A percentile compares a stretch with the other conserved stretches of the same genome.
Evolutionary conservation across 1,140 invertebrate species (phyloP).

Genomic region (Epicauta chinensis): DNA sequence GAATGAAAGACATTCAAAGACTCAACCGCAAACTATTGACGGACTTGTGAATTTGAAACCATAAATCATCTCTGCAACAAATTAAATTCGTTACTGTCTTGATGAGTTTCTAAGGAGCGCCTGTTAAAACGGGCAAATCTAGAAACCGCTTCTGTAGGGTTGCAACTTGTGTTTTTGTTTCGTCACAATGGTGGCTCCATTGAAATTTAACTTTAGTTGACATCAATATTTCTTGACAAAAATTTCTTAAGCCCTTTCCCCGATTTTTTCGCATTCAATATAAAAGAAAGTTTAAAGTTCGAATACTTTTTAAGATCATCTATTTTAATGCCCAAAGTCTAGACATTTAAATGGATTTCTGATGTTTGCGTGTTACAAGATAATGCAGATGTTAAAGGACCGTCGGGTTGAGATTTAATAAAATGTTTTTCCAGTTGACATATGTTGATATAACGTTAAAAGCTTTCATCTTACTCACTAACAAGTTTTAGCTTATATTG

Average conservation of each 20-base stretch:
- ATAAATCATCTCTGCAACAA: no score
- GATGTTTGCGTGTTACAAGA: constrained; percentile 22
- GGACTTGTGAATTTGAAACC: no score
- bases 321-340: constrained; percentile 23
- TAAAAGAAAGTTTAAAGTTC: constrained; percentile 18
- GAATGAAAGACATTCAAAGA: no score
- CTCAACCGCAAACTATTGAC: no score
- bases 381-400: constrained; percentile 17
- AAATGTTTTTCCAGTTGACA: constrained; percentile 22
- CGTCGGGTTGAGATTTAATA: constrained; percentile 18
- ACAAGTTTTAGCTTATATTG: constrained; percentile 21
- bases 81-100: no score
- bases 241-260: neutral
- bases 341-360: constrained; percentile 27
- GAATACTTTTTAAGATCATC: constrained; percentile 24
- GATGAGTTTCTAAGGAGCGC: no score
- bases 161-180: no score
- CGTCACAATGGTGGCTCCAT: no score
- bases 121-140: no score
- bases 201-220: constrained; percentile 1
- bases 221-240: no score
- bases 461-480: constrained; percentile 24
- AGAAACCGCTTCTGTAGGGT: no score
- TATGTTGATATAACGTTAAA: constrained; percentile 25
- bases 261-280: constrained; percentile 9